Evolutionary conservation across 35 echinoderm and acorn worm genomes (phyloP), one percentile per base, ranked within the genome.

Genomic region (Lytechinus variegatus): DNA sequence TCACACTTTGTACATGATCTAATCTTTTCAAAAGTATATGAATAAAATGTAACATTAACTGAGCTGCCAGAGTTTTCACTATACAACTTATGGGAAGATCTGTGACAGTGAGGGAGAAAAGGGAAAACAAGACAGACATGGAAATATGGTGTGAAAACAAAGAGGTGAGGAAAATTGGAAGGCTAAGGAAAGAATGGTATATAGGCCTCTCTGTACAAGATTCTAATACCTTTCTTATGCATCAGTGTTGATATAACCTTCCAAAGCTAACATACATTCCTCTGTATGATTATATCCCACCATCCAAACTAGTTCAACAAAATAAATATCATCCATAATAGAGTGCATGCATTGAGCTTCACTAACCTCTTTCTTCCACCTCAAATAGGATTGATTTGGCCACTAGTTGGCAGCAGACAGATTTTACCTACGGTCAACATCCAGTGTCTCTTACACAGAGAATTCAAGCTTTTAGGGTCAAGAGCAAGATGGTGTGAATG

Each of bases 361-460:
- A 24, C 21, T 4, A 0, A 7, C 8, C 66, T 79, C 66, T 79
- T 7, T n/a, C 66, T 79, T 16, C n/a, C 61, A 21, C 14, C 24
- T 79, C 13, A 9, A 6, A 3, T 79, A 13, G 19, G 19, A 16
- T 71, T 71, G 66, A 24, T 79, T 79, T 79, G 66, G 52, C 88
- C 88, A 90, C 88, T 90, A 90, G 88, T 51, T 90, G 88, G 88
- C 88, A 90, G 88, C 88, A 90, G 66, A 79, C 21, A 24, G 4
- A 24, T 79, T 79, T 79, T 16, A 79, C 66, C n/a, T n/a, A 24
- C n/a, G 1, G n/a, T 16, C 66, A 79, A 79, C 66, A 79, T 79
- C 19, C 66, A 79, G 66, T 24, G 4, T 79, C 6, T 24, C 66
- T 79, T n/a, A 0, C n/a, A 79, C 19, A 4, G 16, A 24, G 66